Percentiles rank a stretch among this genome's conserved stretches.
phyloP scores from a whole-genome alignment of 2,888 invertebrate genomes.

The Alcis repandata region DNA sequence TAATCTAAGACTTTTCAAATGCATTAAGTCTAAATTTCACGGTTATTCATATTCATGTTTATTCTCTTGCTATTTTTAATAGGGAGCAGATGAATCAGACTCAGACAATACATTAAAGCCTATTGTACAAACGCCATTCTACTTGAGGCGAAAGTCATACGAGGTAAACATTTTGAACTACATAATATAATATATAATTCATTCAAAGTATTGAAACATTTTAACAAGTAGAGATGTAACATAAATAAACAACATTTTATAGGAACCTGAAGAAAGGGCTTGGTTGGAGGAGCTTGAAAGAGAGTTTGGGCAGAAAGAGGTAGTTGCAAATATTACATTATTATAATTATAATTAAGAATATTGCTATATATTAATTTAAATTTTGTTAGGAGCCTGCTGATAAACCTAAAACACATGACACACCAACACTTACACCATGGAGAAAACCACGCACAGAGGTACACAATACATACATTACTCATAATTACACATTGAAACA shows the following conservation, averaged over 20 bases:
- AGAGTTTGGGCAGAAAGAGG: slow-evolving; percentile 33
- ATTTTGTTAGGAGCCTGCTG: slow-evolving; percentile 32
- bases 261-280: slow-evolving; percentile 45
- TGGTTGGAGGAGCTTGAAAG: slow-evolving; percentile 35
- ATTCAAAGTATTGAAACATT: slow-evolving; percentile 9
- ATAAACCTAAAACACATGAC: slow-evolving; percentile 47
- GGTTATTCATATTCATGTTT: slow-evolving; percentile 28
- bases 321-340: slow-evolving; percentile 15
- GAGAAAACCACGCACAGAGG: slow-evolving; percentile 54
- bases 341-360: not conserved
- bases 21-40: not conserved
- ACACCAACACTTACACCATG: slow-evolving; percentile 57
- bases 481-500: slow-evolving; percentile 27
- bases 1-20: not conserved
- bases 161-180: slow-evolving; percentile 55
- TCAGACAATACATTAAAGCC: slow-evolving; percentile 52
- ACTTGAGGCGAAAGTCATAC: slow-evolving; percentile 60
- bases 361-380: slow-evolving; percentile 8
- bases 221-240: not conserved
- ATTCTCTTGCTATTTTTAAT: slow-evolving; percentile 40
- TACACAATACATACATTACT: slow-evolving; percentile 40
- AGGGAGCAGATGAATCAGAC: slow-evolving; percentile 60
- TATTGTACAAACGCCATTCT: slow-evolving; percentile 55
- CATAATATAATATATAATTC: too few relatives aligned
- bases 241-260: slow-evolving; percentile 19